These are phyloP conservation scores for Dryomyza anilis DNA, from an alignment of 2,888 invertebrate species.

Conservation along the genomic window DNA sequence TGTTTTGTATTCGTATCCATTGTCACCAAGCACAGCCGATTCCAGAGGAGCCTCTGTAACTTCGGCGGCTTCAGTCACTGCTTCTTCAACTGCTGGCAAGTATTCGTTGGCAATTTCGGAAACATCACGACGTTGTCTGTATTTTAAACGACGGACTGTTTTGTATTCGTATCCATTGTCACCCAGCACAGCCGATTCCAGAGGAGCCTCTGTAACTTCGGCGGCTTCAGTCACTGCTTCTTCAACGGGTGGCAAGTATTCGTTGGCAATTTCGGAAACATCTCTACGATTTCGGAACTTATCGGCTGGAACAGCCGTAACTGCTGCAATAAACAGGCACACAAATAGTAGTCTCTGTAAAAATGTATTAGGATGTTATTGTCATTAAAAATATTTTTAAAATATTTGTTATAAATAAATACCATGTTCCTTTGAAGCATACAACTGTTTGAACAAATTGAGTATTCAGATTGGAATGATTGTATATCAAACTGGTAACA, in stretches of 20 bases:
- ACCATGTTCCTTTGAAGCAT: background rate
- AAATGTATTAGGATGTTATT: background rate
- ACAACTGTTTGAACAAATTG: conserved; percentile 6
- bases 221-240: conserved; percentile 32
- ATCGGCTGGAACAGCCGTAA: conserved; percentile 36
- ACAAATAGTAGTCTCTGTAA: background rate
- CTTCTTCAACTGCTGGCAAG: conserved; percentile 44
- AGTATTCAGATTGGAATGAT: background rate
- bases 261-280: conserved; percentile 43
- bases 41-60: conserved; percentile 39
- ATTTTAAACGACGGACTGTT: conserved; percentile 46
- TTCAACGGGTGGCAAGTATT: conserved; percentile 45
- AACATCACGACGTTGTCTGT: conserved; percentile 50
- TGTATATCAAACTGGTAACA: background rate
- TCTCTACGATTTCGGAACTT: conserved; percentile 44
- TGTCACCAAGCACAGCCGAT: conserved; percentile 51
- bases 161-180: conserved; percentile 51
- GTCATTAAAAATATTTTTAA: background rate
- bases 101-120: conserved; percentile 50
- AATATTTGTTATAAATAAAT: too few species aligned
- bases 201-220: conserved; percentile 30
- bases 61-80: conserved; percentile 35
- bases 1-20: conserved; percentile 58
- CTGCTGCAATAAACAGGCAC: background rate
- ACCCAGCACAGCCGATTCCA: conserved; percentile 42